phyloP scores from a whole-genome alignment of 2,888 invertebrate species.

The Cremastobaeus sp. region DNA sequence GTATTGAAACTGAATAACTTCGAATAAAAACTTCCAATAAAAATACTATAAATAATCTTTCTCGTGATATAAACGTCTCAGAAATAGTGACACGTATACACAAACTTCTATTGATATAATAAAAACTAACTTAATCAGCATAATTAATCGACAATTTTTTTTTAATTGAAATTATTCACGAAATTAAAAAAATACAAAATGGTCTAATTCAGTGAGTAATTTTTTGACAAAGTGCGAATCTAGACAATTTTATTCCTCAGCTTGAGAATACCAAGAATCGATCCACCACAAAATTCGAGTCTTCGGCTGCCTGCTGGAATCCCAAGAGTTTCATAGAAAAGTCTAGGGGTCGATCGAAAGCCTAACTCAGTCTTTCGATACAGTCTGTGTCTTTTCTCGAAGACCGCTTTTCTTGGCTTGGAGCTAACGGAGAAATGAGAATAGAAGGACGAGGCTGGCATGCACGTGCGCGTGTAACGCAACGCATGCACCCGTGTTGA shows the following conservation, averaged over 20 bases:
- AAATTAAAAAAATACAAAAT: no score
- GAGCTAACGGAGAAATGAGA: conserved; percentile 38
- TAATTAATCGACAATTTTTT: no score
- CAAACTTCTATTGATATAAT: no score
- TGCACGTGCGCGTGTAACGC: conserved; percentile 24
- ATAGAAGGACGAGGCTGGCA: conserved; percentile 33
- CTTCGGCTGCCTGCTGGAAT: conserved; percentile 43
- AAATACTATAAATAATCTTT: conserved; percentile 29
- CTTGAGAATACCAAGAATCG: no score
- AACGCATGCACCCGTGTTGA: conserved; percentile 26
- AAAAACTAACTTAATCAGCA: no score
- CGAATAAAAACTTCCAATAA: conserved; percentile 23
- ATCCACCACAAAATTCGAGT: conserved; percentile 44
- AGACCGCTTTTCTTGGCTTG: conserved; percentile 39
- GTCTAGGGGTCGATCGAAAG: conserved; percentile 32
- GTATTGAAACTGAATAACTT: conserved; percentile 28
- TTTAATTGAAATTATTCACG: no score
- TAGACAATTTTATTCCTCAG: no score
- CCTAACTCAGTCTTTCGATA: conserved; percentile 17
- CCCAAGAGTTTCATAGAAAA: conserved; percentile 59
- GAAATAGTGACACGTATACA: no score
- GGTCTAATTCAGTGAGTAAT: no score
- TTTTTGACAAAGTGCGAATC: no score
- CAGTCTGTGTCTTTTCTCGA: conserved; percentile 39
- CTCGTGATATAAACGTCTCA: no score